phyloP scores from a whole-genome alignment of 2,888 invertebrate genomes.

The Tiliacea aurago region DNA sequence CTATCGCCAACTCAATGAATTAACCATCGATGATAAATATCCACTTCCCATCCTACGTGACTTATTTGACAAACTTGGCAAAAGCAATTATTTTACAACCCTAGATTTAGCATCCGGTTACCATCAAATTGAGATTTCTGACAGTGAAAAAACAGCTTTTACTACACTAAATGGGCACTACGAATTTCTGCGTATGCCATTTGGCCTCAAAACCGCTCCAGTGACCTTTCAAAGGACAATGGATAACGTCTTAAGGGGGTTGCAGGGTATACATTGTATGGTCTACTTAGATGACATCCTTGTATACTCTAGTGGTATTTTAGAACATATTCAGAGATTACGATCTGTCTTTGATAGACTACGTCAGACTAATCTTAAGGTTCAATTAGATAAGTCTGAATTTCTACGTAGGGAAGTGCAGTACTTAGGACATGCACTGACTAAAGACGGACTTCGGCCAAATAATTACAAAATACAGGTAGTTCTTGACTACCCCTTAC shows the following conservation, averaged over 20 bases:
- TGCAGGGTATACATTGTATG: conserved; percentile 13
- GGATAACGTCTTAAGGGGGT: background rate
- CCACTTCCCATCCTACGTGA: no score
- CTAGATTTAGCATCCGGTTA: no score
- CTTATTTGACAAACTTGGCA: no score
- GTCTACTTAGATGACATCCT: conserved; percentile 23
- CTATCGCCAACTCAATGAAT: no score
- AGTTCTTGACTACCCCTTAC: background rate
- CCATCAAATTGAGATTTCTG: conserved; percentile 64
- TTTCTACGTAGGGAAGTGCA: conserved; percentile 9
- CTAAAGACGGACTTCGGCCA: conserved; percentile 8
- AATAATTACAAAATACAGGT: conserved; percentile 21
- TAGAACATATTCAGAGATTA: background rate
- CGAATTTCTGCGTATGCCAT: conserved; percentile 65
- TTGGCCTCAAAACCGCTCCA: conserved; percentile 54
- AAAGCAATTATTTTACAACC: no score
- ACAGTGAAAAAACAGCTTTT: conserved; percentile 62
- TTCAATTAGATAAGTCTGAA: no score
- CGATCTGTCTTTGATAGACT: conserved; percentile 2
- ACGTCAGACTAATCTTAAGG: conserved; percentile 3
- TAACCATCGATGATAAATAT: no score
- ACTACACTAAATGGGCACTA: conserved; percentile 60
- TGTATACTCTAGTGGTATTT: background rate
- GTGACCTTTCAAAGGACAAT: conserved; percentile 8
- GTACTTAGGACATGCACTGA: conserved; percentile 16